phyloP scores from a whole-genome alignment of 2,797 vertebrate genomes.

The Sebastes alutus region DNA sequence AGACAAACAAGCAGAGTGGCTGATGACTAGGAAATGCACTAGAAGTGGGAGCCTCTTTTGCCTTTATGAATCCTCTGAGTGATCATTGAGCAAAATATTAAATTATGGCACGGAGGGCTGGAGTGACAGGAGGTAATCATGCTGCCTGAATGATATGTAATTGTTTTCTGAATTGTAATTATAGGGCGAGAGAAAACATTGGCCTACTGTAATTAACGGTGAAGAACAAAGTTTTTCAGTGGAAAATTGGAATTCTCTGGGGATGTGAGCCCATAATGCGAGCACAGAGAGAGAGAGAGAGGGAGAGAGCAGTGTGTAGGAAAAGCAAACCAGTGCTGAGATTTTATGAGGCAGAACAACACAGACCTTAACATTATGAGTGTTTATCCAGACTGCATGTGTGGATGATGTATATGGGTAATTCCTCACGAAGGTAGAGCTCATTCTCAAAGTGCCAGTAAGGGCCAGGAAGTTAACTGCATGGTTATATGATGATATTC shows the following conservation, averaged over 20 bases:
- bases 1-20: conserved; percentile 62
- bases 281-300: conserved; percentile 9
- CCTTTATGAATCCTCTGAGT: conserved; percentile 69
- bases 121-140: conserved; percentile 74
- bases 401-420: conserved; percentile 45
- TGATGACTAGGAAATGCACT: conserved; percentile 66
- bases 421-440: conserved; percentile 24
- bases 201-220: conserved; percentile 61
- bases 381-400: conserved; percentile 31
- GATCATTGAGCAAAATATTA: conserved; percentile 73
- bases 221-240: conserved; percentile 68
- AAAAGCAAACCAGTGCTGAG: conserved; percentile 23
- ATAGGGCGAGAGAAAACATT: conserved; percentile 68
- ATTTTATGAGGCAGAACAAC: conserved; percentile 44
- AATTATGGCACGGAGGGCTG: conserved; percentile 63
- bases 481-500: not conserved
- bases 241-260: conserved; percentile 67
- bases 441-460: conserved; percentile 5
- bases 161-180: conserved; percentile 78
- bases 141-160: conserved; percentile 71
- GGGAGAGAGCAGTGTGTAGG: conserved; percentile 6
- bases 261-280: conserved; percentile 47
- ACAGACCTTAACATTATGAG: conserved; percentile 31
- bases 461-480: conserved; percentile 9
- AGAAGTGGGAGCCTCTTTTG: conserved; percentile 61